Conservation (phyloP, 2,888 invertebrate species). For the Maniola hyperantus region DNA sequence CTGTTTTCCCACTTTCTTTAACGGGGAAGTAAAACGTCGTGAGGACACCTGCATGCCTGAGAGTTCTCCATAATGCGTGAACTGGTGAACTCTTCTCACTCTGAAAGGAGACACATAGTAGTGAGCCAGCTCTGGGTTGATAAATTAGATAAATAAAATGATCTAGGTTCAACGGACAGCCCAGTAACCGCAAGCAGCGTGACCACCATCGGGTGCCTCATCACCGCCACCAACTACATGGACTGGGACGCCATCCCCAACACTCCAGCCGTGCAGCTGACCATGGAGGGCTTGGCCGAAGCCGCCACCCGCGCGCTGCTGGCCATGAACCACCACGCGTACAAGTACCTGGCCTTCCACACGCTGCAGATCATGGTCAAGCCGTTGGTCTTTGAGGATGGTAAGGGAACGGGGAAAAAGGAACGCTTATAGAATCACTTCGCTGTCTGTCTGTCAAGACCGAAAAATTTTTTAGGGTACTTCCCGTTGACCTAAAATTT, state of each 20-base stretch:
- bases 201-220: slow-evolving; percentile 23
- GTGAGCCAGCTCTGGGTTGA: too few relatives aligned
- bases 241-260: slow-evolving; percentile 16
- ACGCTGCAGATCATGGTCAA: slow-evolving; percentile 46
- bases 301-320: slow-evolving; percentile 36
- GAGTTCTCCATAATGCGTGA: too few relatives aligned
- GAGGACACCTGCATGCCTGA: too few relatives aligned
- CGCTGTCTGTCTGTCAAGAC: too few relatives aligned
- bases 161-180: slow-evolving; percentile 17
- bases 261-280: slow-evolving; percentile 34
- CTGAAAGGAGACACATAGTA: too few relatives aligned
- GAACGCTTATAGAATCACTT: neutral
- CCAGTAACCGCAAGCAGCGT: slow-evolving; percentile 37
- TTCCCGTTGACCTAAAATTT: too few relatives aligned
- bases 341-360: slow-evolving; percentile 51
- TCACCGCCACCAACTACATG: slow-evolving; percentile 5
- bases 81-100: too few relatives aligned
- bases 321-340: slow-evolving; percentile 42
- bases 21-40: too few relatives aligned
- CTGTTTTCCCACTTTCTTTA: too few relatives aligned
- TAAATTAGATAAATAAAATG: too few relatives aligned
- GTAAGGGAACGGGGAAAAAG: slow-evolving; percentile 41
- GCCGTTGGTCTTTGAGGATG: slow-evolving; percentile 54
- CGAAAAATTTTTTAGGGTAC: too few relatives aligned
- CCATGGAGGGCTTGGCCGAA: slow-evolving; percentile 7